A percentile compares a stretch with the other conserved stretches of the same genome.
These are phyloP conservation scores for Tenthredo livida DNA, from an alignment of 2,888 invertebrate genomes.

Conservation along the genomic window DNA sequence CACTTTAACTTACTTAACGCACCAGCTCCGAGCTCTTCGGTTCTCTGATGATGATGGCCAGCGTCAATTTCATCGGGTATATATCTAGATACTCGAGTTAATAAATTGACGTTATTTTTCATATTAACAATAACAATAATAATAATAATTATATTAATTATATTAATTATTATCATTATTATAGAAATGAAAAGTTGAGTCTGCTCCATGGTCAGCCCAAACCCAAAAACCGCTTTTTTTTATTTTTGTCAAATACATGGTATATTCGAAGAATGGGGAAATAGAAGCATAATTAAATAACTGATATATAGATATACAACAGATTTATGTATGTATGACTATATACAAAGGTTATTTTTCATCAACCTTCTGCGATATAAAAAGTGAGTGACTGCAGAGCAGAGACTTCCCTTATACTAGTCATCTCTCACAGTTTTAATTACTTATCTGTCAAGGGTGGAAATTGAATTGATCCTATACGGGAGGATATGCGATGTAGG, in stretches of 20 bases:
- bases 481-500: not conserved
- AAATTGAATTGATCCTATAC: constrained; percentile 24
- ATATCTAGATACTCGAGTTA: no score
- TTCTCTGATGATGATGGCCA: not conserved
- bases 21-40: not conserved
- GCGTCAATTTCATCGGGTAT: not conserved
- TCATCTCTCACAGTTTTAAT: constrained; percentile 14
- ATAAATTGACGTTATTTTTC: no score
- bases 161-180: no score
- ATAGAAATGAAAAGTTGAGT: no score
- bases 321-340: not conserved
- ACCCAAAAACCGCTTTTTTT: no score
- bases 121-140: no score
- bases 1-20: constrained; percentile 27
- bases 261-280: no score
- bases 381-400: not conserved
- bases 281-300: not conserved
- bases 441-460: constrained; percentile 26
- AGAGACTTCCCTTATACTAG: not conserved
- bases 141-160: no score
- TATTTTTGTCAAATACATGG: no score
- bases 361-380: not conserved
- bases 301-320: not conserved
- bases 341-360: constrained; percentile 18
- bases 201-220: no score